Evolutionary conservation across 2,113 vertebrate species (phyloP).

Genomic region (Cyprinus carpio): DNA sequence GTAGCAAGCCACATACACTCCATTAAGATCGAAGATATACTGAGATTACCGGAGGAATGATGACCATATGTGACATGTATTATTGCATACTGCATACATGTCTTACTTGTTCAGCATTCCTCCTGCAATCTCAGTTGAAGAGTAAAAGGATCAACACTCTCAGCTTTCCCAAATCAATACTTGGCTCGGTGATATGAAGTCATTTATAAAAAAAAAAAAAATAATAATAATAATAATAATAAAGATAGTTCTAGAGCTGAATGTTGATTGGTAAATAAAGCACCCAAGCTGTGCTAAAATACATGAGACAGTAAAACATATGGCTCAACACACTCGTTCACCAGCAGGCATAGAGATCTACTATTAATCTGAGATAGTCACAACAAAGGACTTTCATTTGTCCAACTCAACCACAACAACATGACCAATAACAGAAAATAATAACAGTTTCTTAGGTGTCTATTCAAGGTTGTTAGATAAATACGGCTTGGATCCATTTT

Average conservation of each 20-base stretch:
- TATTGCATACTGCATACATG: not conserved
- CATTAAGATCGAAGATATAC: not conserved
- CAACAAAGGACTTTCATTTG: not conserved
- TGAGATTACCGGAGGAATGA: not conserved
- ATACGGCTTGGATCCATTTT: not conserved
- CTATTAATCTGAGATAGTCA: not conserved
- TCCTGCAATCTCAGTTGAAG: constrained; percentile 10
- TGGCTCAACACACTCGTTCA: not conserved
- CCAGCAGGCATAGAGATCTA: not conserved
- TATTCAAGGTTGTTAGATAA: not conserved
- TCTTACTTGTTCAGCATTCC: not conserved
- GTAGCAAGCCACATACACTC: not conserved
- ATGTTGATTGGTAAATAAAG: constrained; percentile 20
- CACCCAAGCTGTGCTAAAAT: not conserved
- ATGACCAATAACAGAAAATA: not conserved
- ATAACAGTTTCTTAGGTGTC: not conserved
- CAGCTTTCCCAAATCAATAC: constrained; percentile 19
- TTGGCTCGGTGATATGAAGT: constrained; percentile 6
- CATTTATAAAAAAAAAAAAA: not conserved
- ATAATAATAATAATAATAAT: too few relatives aligned
- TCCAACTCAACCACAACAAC: not conserved
- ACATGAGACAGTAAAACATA: not conserved
- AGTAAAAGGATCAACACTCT: not conserved
- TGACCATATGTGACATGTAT: not conserved
- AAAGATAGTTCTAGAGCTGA: not conserved